Evolutionary conservation across 2,113 vertebrate genomes (phyloP), one percentile per base, ranked within the genome.

Genomic region (Forbesichthys papilliferus): DNA sequence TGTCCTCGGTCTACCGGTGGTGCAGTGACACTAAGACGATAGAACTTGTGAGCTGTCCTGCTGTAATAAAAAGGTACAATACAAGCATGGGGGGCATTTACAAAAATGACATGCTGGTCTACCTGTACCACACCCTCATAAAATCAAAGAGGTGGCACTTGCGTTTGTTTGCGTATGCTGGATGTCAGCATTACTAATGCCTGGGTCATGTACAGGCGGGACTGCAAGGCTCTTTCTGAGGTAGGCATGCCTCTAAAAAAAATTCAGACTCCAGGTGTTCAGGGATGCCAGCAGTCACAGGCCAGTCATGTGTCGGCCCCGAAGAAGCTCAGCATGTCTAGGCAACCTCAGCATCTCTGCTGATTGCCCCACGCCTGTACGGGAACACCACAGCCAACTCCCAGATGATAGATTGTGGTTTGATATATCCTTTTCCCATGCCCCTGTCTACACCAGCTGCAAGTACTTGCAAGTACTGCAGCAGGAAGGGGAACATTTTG

Each of bases 381-480:
- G 16, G 16, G 16, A 16, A 16, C 16, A 16, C 16, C 16, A 16
- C 16, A 16, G 16, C 16, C 16, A 16, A 16, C 16, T 16, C 16
- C 16, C 16, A 16, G 16, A 16, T 16, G 16, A 16, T 16, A 16
- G 16, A 16, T 16, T 16, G 16, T 16, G 16, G 16, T 16, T 16
- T 16, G 16, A 16, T 16, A 16, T 16, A 16, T 16, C 16, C 16
- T 16, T 16, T 16, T 16, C 16, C 16, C 16, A 16, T 16, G 16
- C 16, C 16, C 16, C 16, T 16, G 16, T 16, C 58, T 3, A 49
- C 4, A 4, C 53, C 18, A 56, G 3, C 1, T 27, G 46, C 18
- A 47, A 64, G 53, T n/a, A 64, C 69, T 46, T 71, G 69, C 61
- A 64, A 58, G 27, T 14, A 36, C 61, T 64, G 69, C 69, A 64